Percentiles rank a stretch among this genome's conserved stretches.
phyloP scores from a whole-genome alignment of 2,888 invertebrate species.

The Eucera pruinosa region DNA sequence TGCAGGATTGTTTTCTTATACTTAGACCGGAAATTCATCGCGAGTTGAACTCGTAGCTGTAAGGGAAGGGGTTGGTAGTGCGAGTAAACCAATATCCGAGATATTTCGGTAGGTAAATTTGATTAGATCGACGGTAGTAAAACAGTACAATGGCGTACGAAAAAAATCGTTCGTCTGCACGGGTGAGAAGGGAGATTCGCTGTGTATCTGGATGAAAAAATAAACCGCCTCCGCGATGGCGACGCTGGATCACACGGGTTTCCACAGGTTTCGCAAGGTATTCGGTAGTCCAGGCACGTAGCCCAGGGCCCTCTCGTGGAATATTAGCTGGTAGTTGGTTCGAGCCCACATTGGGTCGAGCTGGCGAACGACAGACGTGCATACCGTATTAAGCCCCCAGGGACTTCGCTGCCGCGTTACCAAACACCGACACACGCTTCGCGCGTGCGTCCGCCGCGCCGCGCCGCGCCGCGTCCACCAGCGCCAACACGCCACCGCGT shows the following conservation, averaged over 20 bases:
- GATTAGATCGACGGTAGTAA: too few species aligned
- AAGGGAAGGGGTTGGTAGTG: too few species aligned
- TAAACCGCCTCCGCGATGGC: slow-evolving; percentile 21
- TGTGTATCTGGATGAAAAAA: too few species aligned
- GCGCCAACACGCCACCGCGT: slow-evolving; percentile 21
- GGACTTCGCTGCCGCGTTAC: slow-evolving; percentile 73
- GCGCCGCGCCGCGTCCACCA: slow-evolving; percentile 64
- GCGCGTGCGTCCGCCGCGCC: slow-evolving; percentile 5
- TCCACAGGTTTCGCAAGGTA: slow-evolving; percentile 63
- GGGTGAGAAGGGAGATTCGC: too few species aligned
- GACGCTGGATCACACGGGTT: slow-evolving; percentile 56
- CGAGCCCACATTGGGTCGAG: slow-evolving; percentile 77
- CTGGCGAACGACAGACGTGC: slow-evolving; percentile 80
- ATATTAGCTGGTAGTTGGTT: slow-evolving; percentile 82
- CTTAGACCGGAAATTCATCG: too few species aligned
- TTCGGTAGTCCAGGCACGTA: slow-evolving; percentile 79
- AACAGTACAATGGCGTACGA: too few species aligned
- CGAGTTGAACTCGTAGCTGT: too few species aligned
- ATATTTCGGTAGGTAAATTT: too few species aligned
- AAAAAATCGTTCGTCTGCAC: too few species aligned
- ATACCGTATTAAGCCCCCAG: slow-evolving; percentile 83
- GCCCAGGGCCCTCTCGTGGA: slow-evolving; percentile 79
- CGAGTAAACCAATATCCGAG: too few species aligned
- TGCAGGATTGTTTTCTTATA: too few species aligned
- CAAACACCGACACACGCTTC: slow-evolving; percentile 54